Evolutionary conservation across 2,888 invertebrate genomes (phyloP).

Genomic region (Suillia variegata): DNA sequence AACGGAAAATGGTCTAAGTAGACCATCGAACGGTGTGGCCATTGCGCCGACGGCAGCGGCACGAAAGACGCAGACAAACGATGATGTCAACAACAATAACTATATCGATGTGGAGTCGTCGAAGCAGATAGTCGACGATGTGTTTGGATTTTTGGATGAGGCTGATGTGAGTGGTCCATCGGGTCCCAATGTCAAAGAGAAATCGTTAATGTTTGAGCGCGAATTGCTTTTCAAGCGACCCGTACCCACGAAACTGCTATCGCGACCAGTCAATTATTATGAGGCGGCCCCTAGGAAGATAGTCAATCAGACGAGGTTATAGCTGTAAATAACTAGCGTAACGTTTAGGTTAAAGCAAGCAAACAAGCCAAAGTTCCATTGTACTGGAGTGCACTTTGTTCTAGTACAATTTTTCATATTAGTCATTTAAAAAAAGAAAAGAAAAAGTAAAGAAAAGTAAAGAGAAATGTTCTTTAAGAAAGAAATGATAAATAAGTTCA

Average conservation of each 20-base stretch:
- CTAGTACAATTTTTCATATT: too few species aligned
- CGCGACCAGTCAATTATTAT: conserved; percentile 58
- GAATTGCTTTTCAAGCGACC: conserved; percentile 53
- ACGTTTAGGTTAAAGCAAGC: neutral
- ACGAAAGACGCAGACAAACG: neutral
- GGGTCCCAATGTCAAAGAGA: conserved; percentile 59
- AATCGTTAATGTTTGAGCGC: conserved; percentile 59
- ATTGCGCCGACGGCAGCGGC: conserved; percentile 6
- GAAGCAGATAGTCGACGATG: conserved; percentile 70
- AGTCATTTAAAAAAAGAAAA: too few species aligned
- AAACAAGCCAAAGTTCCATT: neutral
- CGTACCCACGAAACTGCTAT: conserved; percentile 58
- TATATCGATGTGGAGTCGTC: conserved; percentile 63
- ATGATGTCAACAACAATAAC: conserved; percentile 43
- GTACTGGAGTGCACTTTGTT: too few species aligned
- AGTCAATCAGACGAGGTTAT: conserved; percentile 47
- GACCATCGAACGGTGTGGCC: conserved; percentile 5
- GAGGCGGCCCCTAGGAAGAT: conserved; percentile 45
- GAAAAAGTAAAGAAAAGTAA: too few species aligned
- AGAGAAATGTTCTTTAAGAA: too few species aligned
- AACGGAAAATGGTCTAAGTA: conserved; percentile 31
- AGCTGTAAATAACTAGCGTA: conserved; percentile 28
- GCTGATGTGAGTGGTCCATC: conserved; percentile 64
- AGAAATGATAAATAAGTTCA: too few species aligned
- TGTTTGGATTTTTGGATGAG: conserved; percentile 69